phyloP scores from a whole-genome alignment of 2,113 vertebrate species.

The Campylorhamphus procurvoides region DNA sequence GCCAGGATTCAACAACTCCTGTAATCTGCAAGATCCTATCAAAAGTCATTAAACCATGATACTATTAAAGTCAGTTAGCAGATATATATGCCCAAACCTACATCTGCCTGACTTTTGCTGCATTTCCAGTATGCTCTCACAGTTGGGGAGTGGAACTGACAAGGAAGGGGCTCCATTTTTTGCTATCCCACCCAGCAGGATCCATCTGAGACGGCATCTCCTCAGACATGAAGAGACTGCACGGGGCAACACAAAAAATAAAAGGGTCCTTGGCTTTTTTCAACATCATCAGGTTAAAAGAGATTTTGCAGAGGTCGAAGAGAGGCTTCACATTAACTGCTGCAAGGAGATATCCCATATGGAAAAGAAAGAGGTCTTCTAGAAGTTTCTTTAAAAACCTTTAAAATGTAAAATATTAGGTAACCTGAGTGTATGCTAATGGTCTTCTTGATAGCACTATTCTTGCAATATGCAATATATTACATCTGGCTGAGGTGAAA shows the following conservation, averaged over 20 bases:
- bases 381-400: neutral
- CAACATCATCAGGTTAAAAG: accelerated
- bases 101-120: neutral
- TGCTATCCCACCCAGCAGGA: neutral
- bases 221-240: neutral
- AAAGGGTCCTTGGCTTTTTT: neutral
- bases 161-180: neutral
- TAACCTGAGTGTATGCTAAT: neutral
- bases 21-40: neutral
- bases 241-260: neutral
- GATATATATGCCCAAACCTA: neutral
- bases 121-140: neutral
- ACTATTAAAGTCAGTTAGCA: neutral
- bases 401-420: neutral
- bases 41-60: neutral
- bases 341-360: neutral
- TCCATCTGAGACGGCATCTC: neutral
- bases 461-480: neutral
- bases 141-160: neutral
- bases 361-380: neutral
- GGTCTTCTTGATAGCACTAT: neutral
- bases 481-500: neutral
- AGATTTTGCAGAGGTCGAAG: neutral
- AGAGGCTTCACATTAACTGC: neutral
- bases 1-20: neutral